phyloP scores from a whole-genome alignment of 2,113 vertebrate species.

The Megaleporinus macrocephalus region DNA sequence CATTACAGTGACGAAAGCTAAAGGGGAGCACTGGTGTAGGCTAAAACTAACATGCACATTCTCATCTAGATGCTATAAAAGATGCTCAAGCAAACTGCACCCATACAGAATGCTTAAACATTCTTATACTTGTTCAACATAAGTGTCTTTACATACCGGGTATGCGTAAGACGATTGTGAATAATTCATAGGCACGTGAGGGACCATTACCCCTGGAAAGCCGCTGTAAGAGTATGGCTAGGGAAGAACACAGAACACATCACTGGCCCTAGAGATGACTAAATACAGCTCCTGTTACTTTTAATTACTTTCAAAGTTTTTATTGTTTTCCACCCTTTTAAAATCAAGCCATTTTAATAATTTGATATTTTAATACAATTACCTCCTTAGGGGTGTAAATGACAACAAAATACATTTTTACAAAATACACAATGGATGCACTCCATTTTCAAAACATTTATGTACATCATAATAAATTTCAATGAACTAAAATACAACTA shows the following conservation, averaged over 20 bases:
- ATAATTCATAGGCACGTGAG: constrained; percentile 86
- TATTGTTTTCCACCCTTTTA: no score
- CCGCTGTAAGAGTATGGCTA: constrained; percentile 85
- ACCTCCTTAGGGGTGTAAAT: neutral
- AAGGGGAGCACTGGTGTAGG: neutral
- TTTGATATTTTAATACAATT: neutral
- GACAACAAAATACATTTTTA: neutral
- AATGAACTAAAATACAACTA: no score
- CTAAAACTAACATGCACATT: constrained; percentile 33
- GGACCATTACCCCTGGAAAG: constrained; percentile 78
- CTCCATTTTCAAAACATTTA: no score
- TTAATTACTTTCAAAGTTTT: no score
- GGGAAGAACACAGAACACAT: constrained; percentile 33
- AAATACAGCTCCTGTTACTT: neutral
- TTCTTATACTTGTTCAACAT: neutral
- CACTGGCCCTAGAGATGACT: no score
- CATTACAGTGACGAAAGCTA: neutral
- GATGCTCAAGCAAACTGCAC: neutral
- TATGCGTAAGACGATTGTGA: constrained; percentile 84
- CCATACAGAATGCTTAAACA: neutral
- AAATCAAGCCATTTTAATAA: no score
- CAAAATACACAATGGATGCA: no score
- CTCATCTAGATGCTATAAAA: neutral
- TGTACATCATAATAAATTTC: no score
- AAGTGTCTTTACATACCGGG: constrained; percentile 77